Evolutionary conservation across 2,888 invertebrate genomes (phyloP).

Genomic region (Ceraclea dissimilis): DNA sequence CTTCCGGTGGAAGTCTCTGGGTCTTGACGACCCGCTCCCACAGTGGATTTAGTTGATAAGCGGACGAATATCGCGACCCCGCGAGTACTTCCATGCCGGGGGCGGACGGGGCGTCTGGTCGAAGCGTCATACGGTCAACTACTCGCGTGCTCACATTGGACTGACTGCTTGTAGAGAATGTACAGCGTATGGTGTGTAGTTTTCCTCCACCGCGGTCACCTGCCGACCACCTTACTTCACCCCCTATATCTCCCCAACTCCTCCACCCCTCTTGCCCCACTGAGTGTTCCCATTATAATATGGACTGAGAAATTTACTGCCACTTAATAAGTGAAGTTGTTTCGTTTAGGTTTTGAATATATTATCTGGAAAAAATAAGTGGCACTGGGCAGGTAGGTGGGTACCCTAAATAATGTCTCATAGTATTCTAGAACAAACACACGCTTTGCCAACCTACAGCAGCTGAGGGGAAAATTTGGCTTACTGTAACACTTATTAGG

Average conservation of each 20-base stretch:
- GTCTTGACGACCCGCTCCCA: conserved; percentile 77
- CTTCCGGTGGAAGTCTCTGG: conserved; percentile 60
- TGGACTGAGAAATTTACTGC: conserved; percentile 8
- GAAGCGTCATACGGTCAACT: conserved; percentile 17
- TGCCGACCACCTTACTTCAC: conserved; percentile 40
- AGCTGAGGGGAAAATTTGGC: too few relatives aligned
- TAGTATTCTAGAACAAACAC: too few relatives aligned
- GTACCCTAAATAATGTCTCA: too few relatives aligned
- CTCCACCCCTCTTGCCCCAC: conserved; percentile 2
- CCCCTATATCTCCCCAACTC: conserved; percentile 26
- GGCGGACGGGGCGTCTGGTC: conserved; percentile 8
- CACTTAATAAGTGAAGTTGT: background rate
- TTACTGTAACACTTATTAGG: too few relatives aligned
- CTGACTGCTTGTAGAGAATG: conserved; percentile 35
- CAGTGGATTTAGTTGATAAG: conserved; percentile 58
- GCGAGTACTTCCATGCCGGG: conserved; percentile 18
- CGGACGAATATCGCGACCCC: conserved; percentile 24
- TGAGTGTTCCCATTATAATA: conserved; percentile 16
- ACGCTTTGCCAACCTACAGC: too few relatives aligned
- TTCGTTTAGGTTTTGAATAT: background rate
- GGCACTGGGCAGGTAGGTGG: background rate
- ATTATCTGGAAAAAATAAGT: background rate
- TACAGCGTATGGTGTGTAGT: conserved; percentile 5
- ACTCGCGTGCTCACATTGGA: conserved; percentile 40
- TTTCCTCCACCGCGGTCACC: conserved; percentile 25